phyloP scores from a whole-genome alignment of 2,888 invertebrate genomes.

The Hofmannophila pseudospretella region DNA sequence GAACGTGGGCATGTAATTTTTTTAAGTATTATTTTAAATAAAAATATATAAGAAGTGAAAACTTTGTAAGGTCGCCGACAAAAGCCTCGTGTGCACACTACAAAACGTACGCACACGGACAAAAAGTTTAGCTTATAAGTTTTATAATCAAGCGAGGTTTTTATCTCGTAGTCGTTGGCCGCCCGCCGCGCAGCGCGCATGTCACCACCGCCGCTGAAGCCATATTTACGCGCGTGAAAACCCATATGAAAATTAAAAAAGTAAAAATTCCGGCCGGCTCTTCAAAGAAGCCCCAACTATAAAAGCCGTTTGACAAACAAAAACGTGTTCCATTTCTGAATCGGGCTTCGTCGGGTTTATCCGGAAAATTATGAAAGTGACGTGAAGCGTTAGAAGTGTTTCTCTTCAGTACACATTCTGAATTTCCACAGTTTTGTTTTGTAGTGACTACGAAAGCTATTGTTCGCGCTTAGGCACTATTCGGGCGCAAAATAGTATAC shows the following conservation, averaged over 20 bases:
- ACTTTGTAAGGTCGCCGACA: constrained; percentile 64
- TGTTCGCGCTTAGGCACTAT: constrained; percentile 55
- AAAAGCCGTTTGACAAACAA: constrained; percentile 47
- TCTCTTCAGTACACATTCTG: constrained; percentile 52
- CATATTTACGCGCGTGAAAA: constrained; percentile 60
- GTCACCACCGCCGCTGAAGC: constrained; percentile 51
- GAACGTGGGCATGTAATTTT: too few relatives aligned
- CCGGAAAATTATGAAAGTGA: constrained; percentile 71
- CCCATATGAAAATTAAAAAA: constrained; percentile 49
- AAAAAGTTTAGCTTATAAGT: constrained; percentile 76
- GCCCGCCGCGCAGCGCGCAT: constrained; percentile 68
- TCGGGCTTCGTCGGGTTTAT: constrained; percentile 41
- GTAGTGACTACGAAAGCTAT: constrained; percentile 70
- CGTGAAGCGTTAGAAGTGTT: constrained; percentile 60
- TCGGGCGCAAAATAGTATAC: constrained; percentile 53
- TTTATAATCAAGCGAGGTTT: constrained; percentile 75
- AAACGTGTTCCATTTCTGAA: constrained; percentile 54
- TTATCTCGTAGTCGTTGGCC: constrained; percentile 75
- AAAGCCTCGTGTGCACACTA: constrained; percentile 60
- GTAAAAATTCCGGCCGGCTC: constrained; percentile 33
- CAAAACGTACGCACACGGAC: constrained; percentile 61
- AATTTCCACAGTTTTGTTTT: constrained; percentile 53
- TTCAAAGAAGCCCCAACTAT: constrained; percentile 41
- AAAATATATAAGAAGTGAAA: constrained; percentile 47
- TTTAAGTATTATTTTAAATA: too few relatives aligned